A percentile compares a stretch with the other conserved stretches of the same genome.
Conservation (phyloP, 2,888 invertebrate genomes). For the Cataglyphis rosenhaueri region DNA sequence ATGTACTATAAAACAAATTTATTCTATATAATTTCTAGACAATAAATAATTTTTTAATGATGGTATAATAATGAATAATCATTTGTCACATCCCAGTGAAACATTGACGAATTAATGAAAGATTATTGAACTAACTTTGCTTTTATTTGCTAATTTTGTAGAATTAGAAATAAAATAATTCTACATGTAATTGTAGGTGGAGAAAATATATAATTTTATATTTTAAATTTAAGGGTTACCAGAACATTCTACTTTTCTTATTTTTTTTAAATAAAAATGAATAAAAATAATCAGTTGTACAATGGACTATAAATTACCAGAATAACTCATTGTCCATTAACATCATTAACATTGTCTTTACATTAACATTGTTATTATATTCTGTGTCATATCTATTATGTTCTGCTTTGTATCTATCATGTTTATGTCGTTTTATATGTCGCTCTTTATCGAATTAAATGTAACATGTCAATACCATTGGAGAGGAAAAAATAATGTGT, state of each 20-base stretch:
- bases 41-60: neutral
- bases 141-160: neutral
- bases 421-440: neutral
- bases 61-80: neutral
- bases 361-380: too few species aligned
- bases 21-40: neutral
- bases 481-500: constrained; percentile 6
- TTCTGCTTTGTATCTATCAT: too few species aligned
- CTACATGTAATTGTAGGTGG: neutral
- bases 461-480: constrained; percentile 7
- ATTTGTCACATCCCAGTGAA: neutral
- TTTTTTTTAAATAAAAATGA: neutral
- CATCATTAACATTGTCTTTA: neutral
- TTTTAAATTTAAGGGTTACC: neutral
- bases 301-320: neutral
- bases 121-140: neutral
- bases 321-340: constrained; percentile 1
- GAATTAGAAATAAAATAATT: neutral
- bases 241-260: neutral
- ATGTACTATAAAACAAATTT: neutral
- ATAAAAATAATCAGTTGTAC: neutral
- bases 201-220: neutral
- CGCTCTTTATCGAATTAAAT: constrained; percentile 28
- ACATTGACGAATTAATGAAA: neutral
- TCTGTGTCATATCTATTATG: neutral